Evolutionary conservation across 1,140 invertebrate genomes (phyloP).

Genomic region (Aradophagus sp.): DNA sequence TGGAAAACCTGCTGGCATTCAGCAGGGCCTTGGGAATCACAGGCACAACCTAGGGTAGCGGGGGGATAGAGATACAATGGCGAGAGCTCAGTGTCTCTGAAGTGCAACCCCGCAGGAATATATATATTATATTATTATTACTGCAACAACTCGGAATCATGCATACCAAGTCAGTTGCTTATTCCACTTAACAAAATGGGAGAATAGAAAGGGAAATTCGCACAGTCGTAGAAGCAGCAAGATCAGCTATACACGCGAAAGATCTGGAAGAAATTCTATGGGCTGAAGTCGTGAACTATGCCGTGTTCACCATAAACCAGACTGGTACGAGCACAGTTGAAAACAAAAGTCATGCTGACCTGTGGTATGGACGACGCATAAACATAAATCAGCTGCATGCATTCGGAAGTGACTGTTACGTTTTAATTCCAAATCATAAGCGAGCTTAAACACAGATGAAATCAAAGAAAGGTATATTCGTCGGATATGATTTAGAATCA

Average conservation of each 20-base stretch:
- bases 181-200: not conserved
- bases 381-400: not conserved
- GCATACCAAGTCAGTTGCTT: not conserved
- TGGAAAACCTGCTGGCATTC: too few relatives aligned
- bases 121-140: too few relatives aligned
- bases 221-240: not conserved
- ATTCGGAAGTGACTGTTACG: not conserved
- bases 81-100: too few relatives aligned
- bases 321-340: not conserved
- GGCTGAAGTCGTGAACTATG: slow-evolving; percentile 1
- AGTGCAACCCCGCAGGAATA: too few relatives aligned
- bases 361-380: not conserved
- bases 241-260: not conserved
- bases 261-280: not conserved
- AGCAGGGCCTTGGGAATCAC: too few relatives aligned
- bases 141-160: not conserved
- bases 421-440: not conserved
- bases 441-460: not conserved
- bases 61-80: too few relatives aligned
- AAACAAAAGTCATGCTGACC: not conserved
- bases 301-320: slow-evolving; percentile 1
- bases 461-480: not conserved
- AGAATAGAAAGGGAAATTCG: slow-evolving; percentile 1
- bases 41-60: too few relatives aligned
- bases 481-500: not conserved